A percentile compares a stretch with the other conserved stretches of the same genome.
Conservation (phyloP, 2,113 vertebrate genomes). For the Zosterops pallidus region DNA sequence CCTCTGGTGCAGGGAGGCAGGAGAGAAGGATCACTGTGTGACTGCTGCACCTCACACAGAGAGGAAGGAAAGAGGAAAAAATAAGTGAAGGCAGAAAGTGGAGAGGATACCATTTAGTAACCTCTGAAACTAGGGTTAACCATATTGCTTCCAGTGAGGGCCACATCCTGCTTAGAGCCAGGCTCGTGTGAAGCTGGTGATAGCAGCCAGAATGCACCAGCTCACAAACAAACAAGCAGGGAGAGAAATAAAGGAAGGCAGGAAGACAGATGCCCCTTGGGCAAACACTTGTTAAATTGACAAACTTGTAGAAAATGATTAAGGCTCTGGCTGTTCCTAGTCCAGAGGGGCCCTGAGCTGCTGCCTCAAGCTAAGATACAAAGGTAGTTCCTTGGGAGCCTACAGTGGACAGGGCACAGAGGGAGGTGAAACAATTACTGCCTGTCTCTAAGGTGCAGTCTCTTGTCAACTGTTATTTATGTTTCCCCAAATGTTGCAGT, state of each 20-base stretch:
- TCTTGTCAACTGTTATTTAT: constrained; percentile 69
- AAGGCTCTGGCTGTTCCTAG: constrained; percentile 61
- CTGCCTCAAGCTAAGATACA: constrained; percentile 55
- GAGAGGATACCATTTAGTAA: background rate
- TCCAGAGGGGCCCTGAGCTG: constrained; percentile 57
- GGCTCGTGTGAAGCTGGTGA: background rate
- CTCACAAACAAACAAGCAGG: constrained; percentile 54
- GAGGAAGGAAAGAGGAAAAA: background rate
- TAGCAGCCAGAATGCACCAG: constrained; percentile 26
- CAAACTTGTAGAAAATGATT: constrained; percentile 71
- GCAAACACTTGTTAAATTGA: constrained; percentile 72
- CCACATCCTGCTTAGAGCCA: background rate
- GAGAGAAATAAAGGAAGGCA: constrained; percentile 58
- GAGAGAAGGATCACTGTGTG: background rate
- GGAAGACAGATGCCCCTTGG: constrained; percentile 66
- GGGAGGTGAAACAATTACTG: constrained; percentile 70
- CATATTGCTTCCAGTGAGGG: background rate
- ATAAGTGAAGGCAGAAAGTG: background rate
- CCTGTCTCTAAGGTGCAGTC: constrained; percentile 43
- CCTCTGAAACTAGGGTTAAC: constrained; percentile 27
- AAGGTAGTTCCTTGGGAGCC: constrained; percentile 62
- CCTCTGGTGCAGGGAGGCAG: background rate
- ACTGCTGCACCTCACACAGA: background rate
- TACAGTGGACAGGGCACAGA: constrained; percentile 62
- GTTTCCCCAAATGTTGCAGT: constrained; percentile 59